Base-by-base conservation (phyloP, 1,140 invertebrate species). In the Drosophila quadrilineata region DNA sequence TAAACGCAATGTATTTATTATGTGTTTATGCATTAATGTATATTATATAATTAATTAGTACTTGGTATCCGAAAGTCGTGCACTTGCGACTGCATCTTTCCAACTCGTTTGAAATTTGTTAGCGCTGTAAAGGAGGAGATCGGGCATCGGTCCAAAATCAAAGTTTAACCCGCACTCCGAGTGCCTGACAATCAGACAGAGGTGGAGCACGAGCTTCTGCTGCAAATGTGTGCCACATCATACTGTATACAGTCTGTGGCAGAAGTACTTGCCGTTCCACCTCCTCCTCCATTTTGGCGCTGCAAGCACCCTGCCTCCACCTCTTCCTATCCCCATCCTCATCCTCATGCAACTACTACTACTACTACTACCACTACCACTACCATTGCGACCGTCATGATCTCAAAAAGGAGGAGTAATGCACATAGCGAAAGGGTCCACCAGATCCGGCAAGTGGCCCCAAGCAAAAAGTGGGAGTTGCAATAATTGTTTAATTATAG, bases 401-500 rank as follows among this genome's bases (percentile, higher is more conserved):
- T 88, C 82, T 68, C 71, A 74, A 87, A 88, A 84, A 77, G 87
- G 87, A 87, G 87, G 87, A 88, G 87, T 88, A 88, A 87, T 75
- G 87, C 87, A 88, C 75, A 88, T 77, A 88, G 80, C 76, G 63
- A 71, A 87, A 88, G 80, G 75, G 72, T 69, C 75, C n/a, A n/a
- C n/a, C 79, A 59, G 58, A 63, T 70, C 72, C 68, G 58, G 43
- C 64, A 68, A 71, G 79, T 75, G 77, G 80, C 77, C 87, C 70
- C 70, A 35, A 77, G 87, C 87, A 75, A 87, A 85, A 88, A 88
- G 87, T 88, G 87, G 87, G 87, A 88, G 87, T 88, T 88, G 82
- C 87, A 87, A 88, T 88, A 88, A 88, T 88, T 88, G 87, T 88
- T 88, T 88, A 88, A 88, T 88, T 88, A 88, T 88, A 88, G 87